Base-by-base conservation (phyloP, 2,888 invertebrate genomes). In the Athripsodes cinereus region DNA sequence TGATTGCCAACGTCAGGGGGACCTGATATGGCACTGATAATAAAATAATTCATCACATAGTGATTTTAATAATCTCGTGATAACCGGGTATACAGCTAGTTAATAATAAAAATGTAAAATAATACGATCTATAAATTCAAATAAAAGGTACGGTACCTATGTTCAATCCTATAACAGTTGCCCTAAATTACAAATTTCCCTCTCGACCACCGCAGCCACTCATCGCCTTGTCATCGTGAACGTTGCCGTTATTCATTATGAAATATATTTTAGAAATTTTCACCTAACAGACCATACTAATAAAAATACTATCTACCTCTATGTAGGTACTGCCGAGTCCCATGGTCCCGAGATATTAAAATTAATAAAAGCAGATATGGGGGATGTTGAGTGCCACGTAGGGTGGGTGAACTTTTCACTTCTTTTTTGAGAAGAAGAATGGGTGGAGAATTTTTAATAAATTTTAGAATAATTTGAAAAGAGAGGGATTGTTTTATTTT, bases 141-240 rank as follows among this genome's bases (percentile, higher is more conserved):
- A n/a, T n/a, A n/a, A n/a, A n/a, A n/a, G n/a, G n/a, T n/a, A n/a
- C n/a, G n/a, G n/a, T n/a, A n/a, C n/a, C n/a, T n/a, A n/a, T n/a
- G n/a, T n/a, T n/a, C n/a, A n/a, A n/a, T n/a, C n/a, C n/a, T 26
- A 10, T 26, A 6, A 26, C 10, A 26, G n/a, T 3, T 40, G 2
- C 26, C 16, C 26, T n/a, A 26, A 50, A 22, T 50, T 50, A 50
- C 50, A 22, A 50, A 31, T 48, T 55, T 34, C 34, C 31, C 34
- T 22, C 55, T 46, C 21, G 34, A 16, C 20, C 35, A 31, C 48
- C 55, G 31, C 34, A 31, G 20, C 31, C 48, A 47, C 6, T 40
- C 40, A 40, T n/a, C 40, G 40, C 40, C 40, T n/a, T 40, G 40
- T n/a, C 40, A 40, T 8, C 40, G 40, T 20, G 16, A 35, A 35